These are phyloP conservation scores for Sandelia bainsii DNA, from an alignment of 2,797 vertebrate species.

Conservation along the genomic window DNA sequence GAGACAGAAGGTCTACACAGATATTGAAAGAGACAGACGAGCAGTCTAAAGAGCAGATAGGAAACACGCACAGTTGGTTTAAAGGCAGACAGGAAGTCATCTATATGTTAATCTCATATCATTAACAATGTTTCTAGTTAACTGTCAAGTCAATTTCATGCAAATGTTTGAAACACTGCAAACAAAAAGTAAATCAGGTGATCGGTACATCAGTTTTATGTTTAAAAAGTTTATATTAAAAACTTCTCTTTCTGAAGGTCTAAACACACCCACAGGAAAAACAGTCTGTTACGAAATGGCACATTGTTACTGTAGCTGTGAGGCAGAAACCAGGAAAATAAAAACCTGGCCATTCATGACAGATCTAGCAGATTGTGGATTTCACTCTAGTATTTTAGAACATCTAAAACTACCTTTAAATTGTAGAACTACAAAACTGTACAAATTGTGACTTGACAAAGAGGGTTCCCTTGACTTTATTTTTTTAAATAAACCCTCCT, in stretches of 20 bases:
- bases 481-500: too few relatives aligned
- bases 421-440: neutral
- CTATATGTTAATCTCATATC: too few relatives aligned
- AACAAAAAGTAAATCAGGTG: conserved; percentile 1
- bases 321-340: neutral
- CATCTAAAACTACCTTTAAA: conserved; percentile 1
- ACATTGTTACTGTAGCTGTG: neutral
- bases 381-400: neutral
- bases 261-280: conserved; percentile 6
- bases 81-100: conserved; percentile 46
- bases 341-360: neutral
- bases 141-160: conserved; percentile 27
- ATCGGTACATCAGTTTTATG: conserved; percentile 1
- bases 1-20: conserved; percentile 28
- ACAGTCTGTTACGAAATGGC: neutral
- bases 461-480: neutral
- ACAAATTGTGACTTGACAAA: conserved; percentile 12
- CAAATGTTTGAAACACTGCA: conserved; percentile 7
- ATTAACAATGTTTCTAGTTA: conserved; percentile 15
- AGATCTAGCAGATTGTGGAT: neutral
- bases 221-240: conserved; percentile 2
- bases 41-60: conserved; percentile 32
- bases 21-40: conserved; percentile 31
- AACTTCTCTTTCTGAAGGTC: neutral
- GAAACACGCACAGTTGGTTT: conserved; percentile 25